A percentile compares a stretch with the other conserved stretches of the same genome.
These are phyloP conservation scores for Drosophila anomalata DNA, from an alignment of 2,888 invertebrate genomes.

Conservation along the genomic window DNA sequence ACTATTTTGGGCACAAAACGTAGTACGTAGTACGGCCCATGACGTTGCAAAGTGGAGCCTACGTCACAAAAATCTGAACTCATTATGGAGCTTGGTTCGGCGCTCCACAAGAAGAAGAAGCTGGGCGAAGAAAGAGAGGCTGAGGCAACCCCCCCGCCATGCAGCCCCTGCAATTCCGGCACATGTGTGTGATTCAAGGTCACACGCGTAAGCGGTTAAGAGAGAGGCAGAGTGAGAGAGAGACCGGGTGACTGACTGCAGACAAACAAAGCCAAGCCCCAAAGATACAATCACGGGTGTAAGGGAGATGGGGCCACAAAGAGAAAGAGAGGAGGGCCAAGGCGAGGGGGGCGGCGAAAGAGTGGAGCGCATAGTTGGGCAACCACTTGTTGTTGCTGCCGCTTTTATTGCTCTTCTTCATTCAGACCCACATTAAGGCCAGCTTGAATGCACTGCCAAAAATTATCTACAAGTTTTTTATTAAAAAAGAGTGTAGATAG, in stretches of 20 bases:
- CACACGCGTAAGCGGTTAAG: constrained; percentile 48
- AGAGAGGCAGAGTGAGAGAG: constrained; percentile 11
- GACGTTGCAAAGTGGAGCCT: constrained; percentile 16
- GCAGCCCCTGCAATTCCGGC: constrained; percentile 59
- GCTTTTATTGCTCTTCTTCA: constrained; percentile 44
- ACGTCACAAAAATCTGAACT: constrained; percentile 25
- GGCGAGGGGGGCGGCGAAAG: constrained; percentile 48
- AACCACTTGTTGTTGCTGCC: constrained; percentile 70
- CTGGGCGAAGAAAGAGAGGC: neutral
- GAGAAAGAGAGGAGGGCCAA: neutral
- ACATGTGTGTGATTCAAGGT: constrained; percentile 66
- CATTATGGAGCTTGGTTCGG: constrained; percentile 20
- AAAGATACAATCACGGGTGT: constrained; percentile 7
- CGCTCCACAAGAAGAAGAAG: neutral
- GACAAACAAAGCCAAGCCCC: constrained; percentile 37
- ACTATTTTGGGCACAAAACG: neutral
- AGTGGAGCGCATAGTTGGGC: constrained; percentile 65
- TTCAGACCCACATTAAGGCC: constrained; percentile 51
- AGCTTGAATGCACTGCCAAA: constrained; percentile 44
- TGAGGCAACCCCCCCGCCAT: constrained; percentile 11
- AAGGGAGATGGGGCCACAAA: neutral
- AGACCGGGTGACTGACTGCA: constrained; percentile 23
- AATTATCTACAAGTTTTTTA: no score
- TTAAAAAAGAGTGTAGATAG: no score
- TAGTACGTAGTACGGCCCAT: neutral